A percentile compares a stretch with the other conserved stretches of the same genome.
These are phyloP conservation scores for Anisognathus igniventris DNA, from an alignment of 2,797 vertebrate genomes.

Conservation along the genomic window DNA sequence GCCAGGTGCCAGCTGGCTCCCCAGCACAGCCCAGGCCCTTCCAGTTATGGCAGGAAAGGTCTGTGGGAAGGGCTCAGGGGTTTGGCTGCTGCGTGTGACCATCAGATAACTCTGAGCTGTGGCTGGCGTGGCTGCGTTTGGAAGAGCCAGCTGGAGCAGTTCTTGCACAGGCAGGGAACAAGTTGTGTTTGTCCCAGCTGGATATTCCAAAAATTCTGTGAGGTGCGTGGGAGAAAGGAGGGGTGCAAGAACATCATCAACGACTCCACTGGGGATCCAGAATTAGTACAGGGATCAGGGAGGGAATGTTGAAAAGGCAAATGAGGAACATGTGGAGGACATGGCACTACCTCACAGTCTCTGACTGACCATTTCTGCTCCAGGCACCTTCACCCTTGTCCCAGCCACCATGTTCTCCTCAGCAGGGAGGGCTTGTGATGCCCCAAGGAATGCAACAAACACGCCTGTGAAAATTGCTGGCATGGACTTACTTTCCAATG, in stretches of 20 bases:
- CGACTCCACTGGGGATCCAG: not conserved
- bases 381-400: no score
- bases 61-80: not conserved
- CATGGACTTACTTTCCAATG: not conserved
- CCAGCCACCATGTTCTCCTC: not conserved
- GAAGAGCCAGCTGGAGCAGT: conserved; percentile 22
- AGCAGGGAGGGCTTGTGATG: not conserved
- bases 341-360: not conserved
- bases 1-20: not conserved
- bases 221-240: not conserved
- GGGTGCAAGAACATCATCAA: not conserved
- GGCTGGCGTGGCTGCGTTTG: not conserved
- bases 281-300: not conserved
- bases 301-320: not conserved
- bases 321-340: not conserved
- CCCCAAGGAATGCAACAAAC: not conserved
- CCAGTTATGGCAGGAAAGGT: not conserved
- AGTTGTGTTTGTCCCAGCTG: not conserved
- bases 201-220: not conserved
- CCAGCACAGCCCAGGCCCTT: not conserved
- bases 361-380: not conserved
- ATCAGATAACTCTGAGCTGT: not conserved
- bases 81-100: not conserved
- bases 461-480: rapidly evolving
- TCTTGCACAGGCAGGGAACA: not conserved